Percentiles rank a stretch among this genome's conserved stretches.
These are phyloP conservation scores for Aphodius sticticus DNA, from an alignment of 2,888 invertebrate species.

Conservation along the genomic window DNA sequence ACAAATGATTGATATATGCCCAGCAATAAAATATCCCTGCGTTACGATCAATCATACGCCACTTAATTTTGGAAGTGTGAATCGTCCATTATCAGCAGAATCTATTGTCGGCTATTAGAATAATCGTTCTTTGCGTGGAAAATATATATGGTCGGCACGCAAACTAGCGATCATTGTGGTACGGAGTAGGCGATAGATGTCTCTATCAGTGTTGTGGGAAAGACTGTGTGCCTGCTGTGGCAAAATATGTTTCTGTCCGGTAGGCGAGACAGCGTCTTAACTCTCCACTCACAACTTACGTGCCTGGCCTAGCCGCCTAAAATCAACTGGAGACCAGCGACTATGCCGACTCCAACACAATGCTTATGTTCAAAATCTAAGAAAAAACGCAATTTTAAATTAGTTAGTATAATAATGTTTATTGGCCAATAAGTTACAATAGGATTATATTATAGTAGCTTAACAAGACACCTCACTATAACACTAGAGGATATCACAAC, in stretches of 20 bases:
- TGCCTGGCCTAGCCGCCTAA: slow-evolving; percentile 33
- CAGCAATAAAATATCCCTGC: neutral
- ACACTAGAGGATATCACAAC: too few relatives aligned
- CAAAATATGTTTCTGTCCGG: slow-evolving; percentile 45
- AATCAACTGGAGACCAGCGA: neutral
- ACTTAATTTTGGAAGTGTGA: neutral
- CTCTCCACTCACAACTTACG: slow-evolving; percentile 39
- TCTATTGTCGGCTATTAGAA: slow-evolving; percentile 20
- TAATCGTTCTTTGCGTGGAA: slow-evolving; percentile 16
- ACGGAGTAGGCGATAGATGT: slow-evolving; percentile 42
- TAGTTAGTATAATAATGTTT: too few relatives aligned
- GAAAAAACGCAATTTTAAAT: too few relatives aligned
- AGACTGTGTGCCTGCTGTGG: slow-evolving; percentile 39
- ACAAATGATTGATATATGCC: too few relatives aligned
- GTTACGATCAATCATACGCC: neutral
- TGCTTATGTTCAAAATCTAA: neutral
- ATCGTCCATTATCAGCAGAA: slow-evolving; percentile 8
- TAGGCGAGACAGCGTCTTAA: slow-evolving; percentile 43
- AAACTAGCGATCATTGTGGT: slow-evolving; percentile 42
- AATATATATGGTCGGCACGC: slow-evolving; percentile 37
- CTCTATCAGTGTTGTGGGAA: slow-evolving; percentile 41
- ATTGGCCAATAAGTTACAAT: too few relatives aligned
- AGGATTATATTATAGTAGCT: too few relatives aligned
- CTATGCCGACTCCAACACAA: slow-evolving; percentile 34
- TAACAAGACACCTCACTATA: neutral